These are phyloP conservation scores for Alligator mississippiensis DNA, from an alignment of 2,113 vertebrate species.

Conservation along the genomic window DNA sequence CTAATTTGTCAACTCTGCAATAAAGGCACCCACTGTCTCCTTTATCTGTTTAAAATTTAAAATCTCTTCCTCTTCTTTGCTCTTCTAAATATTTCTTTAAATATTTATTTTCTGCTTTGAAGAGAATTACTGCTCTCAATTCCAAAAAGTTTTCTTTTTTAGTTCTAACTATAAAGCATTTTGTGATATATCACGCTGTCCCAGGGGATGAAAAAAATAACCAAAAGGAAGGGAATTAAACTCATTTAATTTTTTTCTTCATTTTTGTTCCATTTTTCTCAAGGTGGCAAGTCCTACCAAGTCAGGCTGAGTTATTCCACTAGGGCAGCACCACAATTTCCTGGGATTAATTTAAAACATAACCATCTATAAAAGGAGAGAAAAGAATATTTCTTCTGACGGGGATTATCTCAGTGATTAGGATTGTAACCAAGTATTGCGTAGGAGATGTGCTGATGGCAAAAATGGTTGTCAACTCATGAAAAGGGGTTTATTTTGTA, in stretches of 20 bases:
- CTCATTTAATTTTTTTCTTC: constrained; percentile 22
- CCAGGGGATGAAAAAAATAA: not conserved
- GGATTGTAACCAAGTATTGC: constrained; percentile 67
- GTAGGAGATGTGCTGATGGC: constrained; percentile 45
- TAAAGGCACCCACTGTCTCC: not conserved
- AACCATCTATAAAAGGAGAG: constrained; percentile 70
- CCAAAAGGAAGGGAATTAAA: not conserved
- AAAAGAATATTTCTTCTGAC: constrained; percentile 70
- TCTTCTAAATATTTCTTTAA: not conserved
- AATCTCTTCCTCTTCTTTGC: rapidly evolving
- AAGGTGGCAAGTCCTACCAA: constrained; percentile 25
- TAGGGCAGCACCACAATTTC: constrained; percentile 32
- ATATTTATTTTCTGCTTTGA: not conserved
- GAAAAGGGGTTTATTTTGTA: constrained; percentile 40
- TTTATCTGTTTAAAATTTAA: not conserved
- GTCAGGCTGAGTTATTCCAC: constrained; percentile 45
- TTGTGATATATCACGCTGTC: not conserved
- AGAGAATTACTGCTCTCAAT: not conserved
- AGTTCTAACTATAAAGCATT: not conserved
- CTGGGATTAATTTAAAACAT: constrained; percentile 56
- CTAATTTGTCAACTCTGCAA: no score
- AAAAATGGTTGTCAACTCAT: constrained; percentile 40
- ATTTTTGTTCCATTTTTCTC: constrained; percentile 24
- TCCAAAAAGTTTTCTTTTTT: not conserved
- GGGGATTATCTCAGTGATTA: constrained; percentile 71